These are phyloP conservation scores for Illadopsis cleaveri DNA, from an alignment of 2,113 vertebrate species.

Conservation along the genomic window DNA sequence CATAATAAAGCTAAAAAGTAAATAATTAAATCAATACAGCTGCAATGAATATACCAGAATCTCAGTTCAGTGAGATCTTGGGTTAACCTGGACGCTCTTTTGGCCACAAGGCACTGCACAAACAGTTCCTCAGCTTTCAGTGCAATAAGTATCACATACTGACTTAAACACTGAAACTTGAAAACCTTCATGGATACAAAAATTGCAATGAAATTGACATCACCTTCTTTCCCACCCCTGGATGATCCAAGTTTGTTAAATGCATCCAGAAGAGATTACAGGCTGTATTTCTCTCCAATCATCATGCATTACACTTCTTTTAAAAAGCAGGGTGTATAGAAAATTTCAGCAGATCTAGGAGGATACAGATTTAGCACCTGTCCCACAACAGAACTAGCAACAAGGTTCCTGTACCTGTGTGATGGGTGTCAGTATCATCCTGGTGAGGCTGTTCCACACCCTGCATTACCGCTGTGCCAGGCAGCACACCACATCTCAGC, in stretches of 20 bases:
- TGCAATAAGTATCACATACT: background rate
- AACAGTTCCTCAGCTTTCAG: background rate
- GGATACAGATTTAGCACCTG: background rate
- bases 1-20: background rate
- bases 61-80: background rate
- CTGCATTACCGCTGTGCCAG: accelerated
- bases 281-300: background rate
- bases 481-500: background rate
- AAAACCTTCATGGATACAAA: background rate
- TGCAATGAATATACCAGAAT: background rate
- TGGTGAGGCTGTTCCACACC: background rate
- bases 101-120: background rate
- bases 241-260: background rate
- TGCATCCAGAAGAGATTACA: background rate
- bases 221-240: background rate
- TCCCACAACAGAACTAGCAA: background rate
- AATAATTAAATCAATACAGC: background rate
- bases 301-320: background rate
- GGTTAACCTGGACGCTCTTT: background rate
- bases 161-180: background rate
- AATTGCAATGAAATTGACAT: background rate
- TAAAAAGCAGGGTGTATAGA: accelerated
- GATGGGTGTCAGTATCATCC: background rate
- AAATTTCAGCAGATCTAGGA: background rate
- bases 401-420: background rate